These are phyloP conservation scores for Pimephales promelas DNA, from an alignment of 2,113 vertebrate genomes.

Conservation along the genomic window DNA sequence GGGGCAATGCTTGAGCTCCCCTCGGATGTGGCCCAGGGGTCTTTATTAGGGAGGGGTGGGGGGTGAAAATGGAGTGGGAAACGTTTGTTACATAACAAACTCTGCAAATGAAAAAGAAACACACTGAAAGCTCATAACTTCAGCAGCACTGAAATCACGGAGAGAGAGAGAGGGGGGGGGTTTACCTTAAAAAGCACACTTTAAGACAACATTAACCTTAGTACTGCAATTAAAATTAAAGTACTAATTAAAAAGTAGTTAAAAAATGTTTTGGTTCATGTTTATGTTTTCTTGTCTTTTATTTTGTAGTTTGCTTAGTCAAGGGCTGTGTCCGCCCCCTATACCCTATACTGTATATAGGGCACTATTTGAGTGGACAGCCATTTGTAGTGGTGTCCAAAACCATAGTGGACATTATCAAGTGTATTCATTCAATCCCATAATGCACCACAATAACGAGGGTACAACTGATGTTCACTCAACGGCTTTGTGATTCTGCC, in stretches of 20 bases:
- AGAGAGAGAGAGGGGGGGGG: slow-evolving; percentile 9
- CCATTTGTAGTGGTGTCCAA: too few species aligned
- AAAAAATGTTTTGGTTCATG: too few species aligned
- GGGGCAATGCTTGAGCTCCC: slow-evolving; percentile 91
- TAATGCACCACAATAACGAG: too few species aligned
- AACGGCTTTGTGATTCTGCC: too few species aligned
- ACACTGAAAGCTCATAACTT: slow-evolving; percentile 38
- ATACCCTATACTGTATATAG: too few species aligned
- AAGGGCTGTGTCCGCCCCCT: too few species aligned
- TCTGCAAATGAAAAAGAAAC: slow-evolving; percentile 42
- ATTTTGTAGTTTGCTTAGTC: too few species aligned
- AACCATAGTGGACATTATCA: too few species aligned
- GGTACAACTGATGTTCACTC: neutral
- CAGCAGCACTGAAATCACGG: slow-evolving; percentile 29
- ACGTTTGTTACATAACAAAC: slow-evolving; percentile 62
- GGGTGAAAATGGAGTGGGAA: slow-evolving; percentile 7
- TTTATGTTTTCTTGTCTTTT: too few species aligned
- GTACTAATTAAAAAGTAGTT: neutral
- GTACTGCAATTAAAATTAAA: neutral
- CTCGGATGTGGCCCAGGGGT: slow-evolving; percentile 97
- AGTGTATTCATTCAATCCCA: too few species aligned
- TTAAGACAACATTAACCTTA: slow-evolving; percentile 42
- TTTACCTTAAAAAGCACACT: slow-evolving; percentile 1
- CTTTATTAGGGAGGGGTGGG: slow-evolving; percentile 81
- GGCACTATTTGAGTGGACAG: too few species aligned